phyloP scores from a whole-genome alignment of 2,113 vertebrate genomes.

The Corythaeola cristata region DNA sequence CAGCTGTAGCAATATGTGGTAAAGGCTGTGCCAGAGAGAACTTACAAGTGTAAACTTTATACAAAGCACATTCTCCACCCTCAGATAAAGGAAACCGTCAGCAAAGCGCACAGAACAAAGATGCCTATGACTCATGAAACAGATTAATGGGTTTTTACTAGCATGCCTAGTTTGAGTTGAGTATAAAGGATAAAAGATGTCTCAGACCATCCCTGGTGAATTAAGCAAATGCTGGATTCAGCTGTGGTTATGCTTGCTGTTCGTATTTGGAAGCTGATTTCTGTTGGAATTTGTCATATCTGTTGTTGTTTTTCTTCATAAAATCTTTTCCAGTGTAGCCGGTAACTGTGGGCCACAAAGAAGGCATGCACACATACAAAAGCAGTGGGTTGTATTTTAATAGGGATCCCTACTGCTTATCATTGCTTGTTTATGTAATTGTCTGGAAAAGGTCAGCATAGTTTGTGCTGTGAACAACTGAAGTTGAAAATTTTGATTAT shows the following conservation, averaged over 20 bases:
- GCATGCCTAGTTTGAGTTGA: slow-evolving; percentile 2
- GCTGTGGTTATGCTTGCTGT: background rate
- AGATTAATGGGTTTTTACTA: slow-evolving; percentile 28
- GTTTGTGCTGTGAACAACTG: slow-evolving; percentile 37
- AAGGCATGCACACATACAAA: slow-evolving; percentile 34
- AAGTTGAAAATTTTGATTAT: background rate
- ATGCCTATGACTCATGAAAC: slow-evolving; percentile 50
- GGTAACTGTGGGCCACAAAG: background rate
- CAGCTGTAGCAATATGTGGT: background rate
- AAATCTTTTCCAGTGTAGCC: slow-evolving; percentile 9
- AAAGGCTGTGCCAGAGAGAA: background rate
- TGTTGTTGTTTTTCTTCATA: slow-evolving; percentile 44
- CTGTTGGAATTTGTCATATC: slow-evolving; percentile 31
- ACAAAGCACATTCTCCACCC: slow-evolving; percentile 38
- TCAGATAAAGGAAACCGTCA: slow-evolving; percentile 21
- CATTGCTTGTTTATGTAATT: slow-evolving; percentile 56
- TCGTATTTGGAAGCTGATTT: slow-evolving; percentile 6
- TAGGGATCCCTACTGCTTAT: slow-evolving; percentile 63
- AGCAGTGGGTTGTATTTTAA: slow-evolving; percentile 55
- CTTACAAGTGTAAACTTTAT: background rate
- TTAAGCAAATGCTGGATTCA: slow-evolving; percentile 17
- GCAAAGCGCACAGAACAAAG: background rate
- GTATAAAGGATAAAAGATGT: slow-evolving; percentile 20
- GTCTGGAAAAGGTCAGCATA: slow-evolving; percentile 64
- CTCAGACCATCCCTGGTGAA: background rate